A percentile compares a stretch with the other conserved stretches of the same genome.
Evolutionary conservation across 2,888 invertebrate species (phyloP).

Genomic region (Notodonta dromedarius): DNA sequence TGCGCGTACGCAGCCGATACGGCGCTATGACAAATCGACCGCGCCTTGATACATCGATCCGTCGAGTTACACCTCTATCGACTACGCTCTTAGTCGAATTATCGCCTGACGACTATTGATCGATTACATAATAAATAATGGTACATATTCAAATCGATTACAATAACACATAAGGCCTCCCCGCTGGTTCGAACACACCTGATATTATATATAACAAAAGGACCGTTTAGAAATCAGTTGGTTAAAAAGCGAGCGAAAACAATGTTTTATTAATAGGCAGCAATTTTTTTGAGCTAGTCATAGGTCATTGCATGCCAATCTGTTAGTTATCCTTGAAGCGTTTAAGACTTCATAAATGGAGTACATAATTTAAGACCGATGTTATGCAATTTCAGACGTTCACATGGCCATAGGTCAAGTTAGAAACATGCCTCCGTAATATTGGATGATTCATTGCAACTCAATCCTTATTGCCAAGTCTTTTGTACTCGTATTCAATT

Average conservation of each 20-base stretch:
- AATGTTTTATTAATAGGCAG: slow-evolving; percentile 39
- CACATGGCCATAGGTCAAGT: slow-evolving; percentile 32
- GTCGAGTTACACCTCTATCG: slow-evolving; percentile 40
- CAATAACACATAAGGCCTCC: slow-evolving; percentile 47
- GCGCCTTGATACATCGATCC: slow-evolving; percentile 46
- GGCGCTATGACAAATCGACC: slow-evolving; percentile 59
- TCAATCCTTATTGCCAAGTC: not conserved
- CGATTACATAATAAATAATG: slow-evolving; percentile 51
- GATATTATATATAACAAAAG: slow-evolving; percentile 36
- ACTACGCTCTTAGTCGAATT: slow-evolving; percentile 43
- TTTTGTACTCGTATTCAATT: not conserved
- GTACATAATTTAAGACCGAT: slow-evolving; percentile 23
- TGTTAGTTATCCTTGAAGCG: slow-evolving; percentile 32
- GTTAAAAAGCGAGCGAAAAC: slow-evolving; percentile 30
- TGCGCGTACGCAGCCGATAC: slow-evolving; percentile 30
- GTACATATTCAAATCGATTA: slow-evolving; percentile 50
- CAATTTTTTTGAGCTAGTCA: slow-evolving; percentile 34
- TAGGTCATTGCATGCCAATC: slow-evolving; percentile 39
- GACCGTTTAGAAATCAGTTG: slow-evolving; percentile 33
- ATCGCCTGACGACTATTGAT: slow-evolving; percentile 38
- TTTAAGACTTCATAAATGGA: slow-evolving; percentile 18
- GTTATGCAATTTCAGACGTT: slow-evolving; percentile 35
- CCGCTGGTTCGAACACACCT: slow-evolving; percentile 41
- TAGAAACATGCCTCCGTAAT: slow-evolving; percentile 9
- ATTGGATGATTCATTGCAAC: slow-evolving; percentile 3